phyloP scores from a whole-genome alignment of 2,113 vertebrate genomes.

The Lagopus leucura region DNA sequence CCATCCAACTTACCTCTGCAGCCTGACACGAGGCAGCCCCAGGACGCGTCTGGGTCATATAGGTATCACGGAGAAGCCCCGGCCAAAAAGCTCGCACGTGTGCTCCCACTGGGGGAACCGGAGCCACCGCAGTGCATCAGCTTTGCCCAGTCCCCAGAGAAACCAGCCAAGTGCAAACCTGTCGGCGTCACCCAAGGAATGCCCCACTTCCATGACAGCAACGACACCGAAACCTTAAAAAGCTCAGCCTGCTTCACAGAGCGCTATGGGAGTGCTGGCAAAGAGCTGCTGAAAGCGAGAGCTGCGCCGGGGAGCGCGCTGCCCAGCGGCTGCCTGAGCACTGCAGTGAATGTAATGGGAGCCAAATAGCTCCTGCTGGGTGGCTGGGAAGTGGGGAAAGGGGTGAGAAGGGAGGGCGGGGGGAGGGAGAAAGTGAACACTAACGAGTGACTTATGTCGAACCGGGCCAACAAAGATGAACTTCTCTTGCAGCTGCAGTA shows the following conservation, averaged over 20 bases:
- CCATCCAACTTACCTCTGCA: slow-evolving; percentile 77
- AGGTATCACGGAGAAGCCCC: slow-evolving; percentile 32
- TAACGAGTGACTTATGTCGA: background rate
- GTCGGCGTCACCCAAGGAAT: slow-evolving; percentile 74
- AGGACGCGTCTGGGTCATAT: slow-evolving; percentile 57
- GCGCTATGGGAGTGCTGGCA: slow-evolving; percentile 42
- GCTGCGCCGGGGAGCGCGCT: slow-evolving; percentile 19
- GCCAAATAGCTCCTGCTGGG: slow-evolving; percentile 47
- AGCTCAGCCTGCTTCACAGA: slow-evolving; percentile 36
- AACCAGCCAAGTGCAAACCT: slow-evolving; percentile 69
- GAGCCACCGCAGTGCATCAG: slow-evolving; percentile 57
- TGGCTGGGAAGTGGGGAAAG: background rate
- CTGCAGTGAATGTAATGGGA: slow-evolving; percentile 7
- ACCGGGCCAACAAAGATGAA: slow-evolving; percentile 19
- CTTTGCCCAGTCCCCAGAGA: slow-evolving; percentile 50
- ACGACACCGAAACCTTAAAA: background rate
- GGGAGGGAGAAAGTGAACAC: background rate
- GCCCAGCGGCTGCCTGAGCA: slow-evolving; percentile 45
- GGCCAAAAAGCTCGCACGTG: slow-evolving; percentile 45
- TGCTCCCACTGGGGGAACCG: slow-evolving; percentile 58
- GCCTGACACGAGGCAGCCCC: slow-evolving; percentile 65
- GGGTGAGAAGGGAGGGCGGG: background rate
- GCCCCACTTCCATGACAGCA: slow-evolving; percentile 61
- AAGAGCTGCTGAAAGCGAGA: slow-evolving; percentile 71
- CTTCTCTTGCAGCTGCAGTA: background rate